Evolutionary conservation across 2,888 invertebrate species (phyloP), one percentile per base, ranked within the genome.

Genomic region (Synanthedon myopaeformis): DNA sequence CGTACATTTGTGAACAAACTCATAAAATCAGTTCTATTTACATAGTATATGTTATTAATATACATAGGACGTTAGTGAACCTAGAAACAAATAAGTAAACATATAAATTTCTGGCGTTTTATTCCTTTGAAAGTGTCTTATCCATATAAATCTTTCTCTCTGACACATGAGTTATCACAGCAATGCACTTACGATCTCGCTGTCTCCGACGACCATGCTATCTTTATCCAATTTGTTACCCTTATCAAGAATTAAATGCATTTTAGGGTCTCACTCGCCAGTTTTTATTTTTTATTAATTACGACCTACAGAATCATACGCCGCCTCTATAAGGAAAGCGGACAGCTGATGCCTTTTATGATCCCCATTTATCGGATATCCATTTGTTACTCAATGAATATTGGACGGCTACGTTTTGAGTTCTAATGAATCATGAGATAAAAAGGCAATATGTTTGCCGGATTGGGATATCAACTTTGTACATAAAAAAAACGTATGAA

Each of bases 221-320:
- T 87, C 87, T 86, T 78, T 81, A 85, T 86, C 79, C 86, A 87
- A 86, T 86, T 86, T 87, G 87, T 87, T 86, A 86, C 83, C 85
- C 82, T 84, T 86, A 87, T 86, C 87, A 81, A 77, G 81, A 79
- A 85, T 87, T 87, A 85, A 87, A 87, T 86, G 86, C 83, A 79
- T 87, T 85, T 85, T 84, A 84, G 78, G 73, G 72, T 76, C 76
- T 78, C 75, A 68, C 68, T 74, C 67, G 73, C 65, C 69, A 74
- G 66, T 69, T 72, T 77, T 79, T 76, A 69, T 77, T 79, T 82
- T 79, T 83, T 83, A 82, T 83, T 84, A 85, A 85, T 83, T 82
- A 82, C 76, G 67, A 72, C 60, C 65, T 65, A 66, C 70, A 74
- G 72, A 74, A 66, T 69, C 73, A 66, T 69, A 64, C 66, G 70